These are phyloP conservation scores for Formica selysi DNA, from an alignment of 1,140 invertebrate species.

Conservation along the genomic window DNA sequence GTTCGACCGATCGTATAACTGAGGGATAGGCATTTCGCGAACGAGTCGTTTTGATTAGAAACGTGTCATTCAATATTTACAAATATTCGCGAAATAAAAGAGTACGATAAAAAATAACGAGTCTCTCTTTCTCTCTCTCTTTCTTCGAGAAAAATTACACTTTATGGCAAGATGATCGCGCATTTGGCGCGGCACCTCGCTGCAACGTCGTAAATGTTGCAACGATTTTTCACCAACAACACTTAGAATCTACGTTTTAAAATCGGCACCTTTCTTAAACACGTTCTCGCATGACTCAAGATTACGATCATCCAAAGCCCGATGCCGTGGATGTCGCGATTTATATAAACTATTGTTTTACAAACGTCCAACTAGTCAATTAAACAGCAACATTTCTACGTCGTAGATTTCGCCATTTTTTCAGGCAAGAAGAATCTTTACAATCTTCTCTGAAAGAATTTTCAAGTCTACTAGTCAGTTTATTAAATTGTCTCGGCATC, in stretches of 20 bases:
- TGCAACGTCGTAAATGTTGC: background rate
- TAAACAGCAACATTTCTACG: slow-evolving; percentile 43
- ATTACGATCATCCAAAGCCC: slow-evolving; percentile 10
- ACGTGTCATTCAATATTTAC: slow-evolving; percentile 40
- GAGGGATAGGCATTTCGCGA: background rate
- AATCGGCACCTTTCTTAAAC: background rate
- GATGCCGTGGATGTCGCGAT: background rate
- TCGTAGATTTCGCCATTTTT: background rate
- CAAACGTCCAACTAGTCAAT: slow-evolving; percentile 18
- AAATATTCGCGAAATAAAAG: slow-evolving; percentile 22
- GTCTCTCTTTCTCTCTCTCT: background rate
- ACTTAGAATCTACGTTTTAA: background rate
- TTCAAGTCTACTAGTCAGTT: slow-evolving; percentile 1
- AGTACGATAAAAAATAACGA: slow-evolving; percentile 12
- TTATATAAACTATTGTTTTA: slow-evolving; percentile 36
- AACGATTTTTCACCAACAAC: slow-evolving; percentile 14
- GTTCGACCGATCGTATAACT: background rate
- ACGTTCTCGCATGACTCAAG: slow-evolving; percentile 7
- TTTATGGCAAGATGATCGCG: slow-evolving; percentile 56
- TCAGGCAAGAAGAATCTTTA: background rate
- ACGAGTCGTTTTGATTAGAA: slow-evolving; percentile 40
- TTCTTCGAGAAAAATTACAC: background rate
- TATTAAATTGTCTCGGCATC: slow-evolving; percentile 33
- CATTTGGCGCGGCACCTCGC: slow-evolving; percentile 12
- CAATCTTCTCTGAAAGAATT: slow-evolving; percentile 8